Conservation (phyloP, 1,140 invertebrate species). For the Aphidius gifuensis region DNA sequence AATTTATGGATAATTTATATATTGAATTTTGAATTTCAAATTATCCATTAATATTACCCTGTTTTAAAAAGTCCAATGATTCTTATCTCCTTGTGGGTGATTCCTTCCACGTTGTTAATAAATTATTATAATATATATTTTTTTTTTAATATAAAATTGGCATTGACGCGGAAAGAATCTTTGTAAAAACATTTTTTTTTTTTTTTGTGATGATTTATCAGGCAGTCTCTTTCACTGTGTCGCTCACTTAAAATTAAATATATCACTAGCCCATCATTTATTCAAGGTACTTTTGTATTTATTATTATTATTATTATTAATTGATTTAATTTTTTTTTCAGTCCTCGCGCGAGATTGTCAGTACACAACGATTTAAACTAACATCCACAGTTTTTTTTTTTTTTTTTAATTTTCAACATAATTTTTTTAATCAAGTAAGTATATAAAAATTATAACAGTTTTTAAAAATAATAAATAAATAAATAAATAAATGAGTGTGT, state of each 20-base stretch:
- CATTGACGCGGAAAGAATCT: not conserved
- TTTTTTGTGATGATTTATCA: not conserved
- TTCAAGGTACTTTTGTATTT: slow-evolving; percentile 28
- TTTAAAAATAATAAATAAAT: slow-evolving; percentile 3
- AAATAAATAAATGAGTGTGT: slow-evolving; percentile 2
- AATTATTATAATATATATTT: no score
- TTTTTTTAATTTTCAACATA: slow-evolving; percentile 1
- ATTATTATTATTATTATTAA: no score
- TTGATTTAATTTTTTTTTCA: slow-evolving; percentile 6
- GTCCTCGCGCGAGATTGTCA: slow-evolving; percentile 26
- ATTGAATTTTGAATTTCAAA: no score
- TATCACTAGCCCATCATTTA: slow-evolving; percentile 28
- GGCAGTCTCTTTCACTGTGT: not conserved
- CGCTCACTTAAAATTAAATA: slow-evolving; percentile 21
- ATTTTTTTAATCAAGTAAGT: not conserved
- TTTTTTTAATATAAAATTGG: no score
- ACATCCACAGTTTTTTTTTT: slow-evolving; percentile 9
- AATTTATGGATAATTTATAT: not conserved
- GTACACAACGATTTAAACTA: slow-evolving; percentile 12
- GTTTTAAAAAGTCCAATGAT: no score
- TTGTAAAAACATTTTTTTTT: not conserved
- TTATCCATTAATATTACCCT: no score
- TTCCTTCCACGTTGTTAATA: no score
- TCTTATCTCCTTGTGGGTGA: no score
- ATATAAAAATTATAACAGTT: not conserved